Base-by-base conservation (phyloP, 2,888 invertebrate genomes). In the Cephonodes hylas region DNA sequence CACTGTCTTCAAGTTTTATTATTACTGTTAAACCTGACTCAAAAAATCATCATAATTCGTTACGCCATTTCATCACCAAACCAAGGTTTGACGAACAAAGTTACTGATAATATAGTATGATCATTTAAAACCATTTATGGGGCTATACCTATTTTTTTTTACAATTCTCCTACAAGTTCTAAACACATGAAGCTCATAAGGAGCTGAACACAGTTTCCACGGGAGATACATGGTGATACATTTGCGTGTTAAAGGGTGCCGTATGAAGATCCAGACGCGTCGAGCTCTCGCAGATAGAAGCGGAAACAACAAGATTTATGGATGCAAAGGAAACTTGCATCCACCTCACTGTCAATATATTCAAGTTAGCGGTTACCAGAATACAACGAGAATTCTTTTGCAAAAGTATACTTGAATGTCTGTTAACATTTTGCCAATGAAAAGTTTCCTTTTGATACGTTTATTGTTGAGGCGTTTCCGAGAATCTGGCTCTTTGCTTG, bases 301-400 rank as follows among this genome's bases (percentile, higher is more conserved):
- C 42, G 58, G 58, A 25, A 42, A 58, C 38, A 58, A 58, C 23
- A 58, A 58, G 42, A 58, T 58, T 58, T 58, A 58, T 42, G 58
- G 42, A 18, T 15, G 38, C 42, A 42, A 42, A 42, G 42, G 25
- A 15, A 58, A 58, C 38, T 42, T 58, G 58, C 58, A 58, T 57
- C 57, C 34, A 42, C 42, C 58, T 58, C 22, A 58, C 42, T 58
- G 42, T 42, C 23, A 42, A 58, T 53, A 31, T 53, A 53, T 53
- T 53, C 27, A 53, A 53, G 53, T 31, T 27, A 31, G 31, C 53
- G 53, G 31, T 31, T 53, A 31, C 53, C 20, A 31, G 18, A 31
- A 53, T 53, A 53, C 53, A 53, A 31, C 31, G 53, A 15, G 53
- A 18, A 53, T 53, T 18, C 31, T 53, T 53, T n/a, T 53, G 10